Evolutionary conservation across 1,140 invertebrate species (phyloP).

Genomic region (Patella vulgata): DNA sequence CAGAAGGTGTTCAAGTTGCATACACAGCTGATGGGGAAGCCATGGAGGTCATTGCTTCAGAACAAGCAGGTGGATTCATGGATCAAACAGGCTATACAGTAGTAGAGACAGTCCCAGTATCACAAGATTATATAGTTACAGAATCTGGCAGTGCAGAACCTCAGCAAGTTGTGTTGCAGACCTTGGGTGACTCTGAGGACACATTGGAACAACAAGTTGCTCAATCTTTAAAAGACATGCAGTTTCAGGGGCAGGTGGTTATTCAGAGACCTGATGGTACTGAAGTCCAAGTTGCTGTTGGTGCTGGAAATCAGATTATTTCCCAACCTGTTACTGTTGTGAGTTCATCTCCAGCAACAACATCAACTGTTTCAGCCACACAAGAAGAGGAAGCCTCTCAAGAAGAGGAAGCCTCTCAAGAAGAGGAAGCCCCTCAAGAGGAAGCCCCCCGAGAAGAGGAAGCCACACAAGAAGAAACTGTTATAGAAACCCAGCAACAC

Average conservation of each 20-base stretch:
- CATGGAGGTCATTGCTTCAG: too few species aligned
- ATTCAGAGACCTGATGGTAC: neutral
- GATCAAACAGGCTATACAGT: too few species aligned
- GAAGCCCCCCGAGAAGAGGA: neutral
- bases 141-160: too few species aligned
- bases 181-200: too few species aligned
- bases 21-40: too few species aligned
- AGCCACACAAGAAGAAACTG: neutral
- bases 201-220: too few species aligned
- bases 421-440: neutral
- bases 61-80: too few species aligned
- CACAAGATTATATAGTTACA: too few species aligned
- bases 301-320: neutral
- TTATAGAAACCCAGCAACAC: slow-evolving; percentile 6
- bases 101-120: too few species aligned
- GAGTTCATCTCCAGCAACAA: neutral
- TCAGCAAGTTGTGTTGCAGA: too few species aligned
- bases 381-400: neutral
- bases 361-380: neutral
- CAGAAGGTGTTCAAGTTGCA: too few species aligned
- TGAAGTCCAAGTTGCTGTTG: slow-evolving; percentile 3
- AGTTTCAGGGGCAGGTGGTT: neutral
- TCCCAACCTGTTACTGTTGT: neutral
- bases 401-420: neutral
- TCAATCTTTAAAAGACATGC: too few species aligned